Percentiles rank a stretch among this genome's conserved stretches.
phyloP scores from a whole-genome alignment of 2,888 invertebrate species.

The Dione vanillae region DNA sequence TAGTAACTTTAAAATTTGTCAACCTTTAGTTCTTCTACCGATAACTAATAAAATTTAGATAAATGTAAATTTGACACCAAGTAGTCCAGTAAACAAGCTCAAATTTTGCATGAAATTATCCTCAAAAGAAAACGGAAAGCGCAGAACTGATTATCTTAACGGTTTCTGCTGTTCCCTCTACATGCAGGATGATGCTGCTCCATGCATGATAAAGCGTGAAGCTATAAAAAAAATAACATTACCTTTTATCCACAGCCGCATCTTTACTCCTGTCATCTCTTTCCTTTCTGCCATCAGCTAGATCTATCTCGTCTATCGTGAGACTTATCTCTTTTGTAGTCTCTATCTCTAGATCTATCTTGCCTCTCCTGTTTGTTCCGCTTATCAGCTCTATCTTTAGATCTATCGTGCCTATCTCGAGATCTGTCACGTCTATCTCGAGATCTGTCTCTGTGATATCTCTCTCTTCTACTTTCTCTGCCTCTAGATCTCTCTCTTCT shows the following conservation, averaged over 20 bases:
- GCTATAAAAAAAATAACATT: background rate
- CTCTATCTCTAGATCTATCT: slow-evolving; percentile 48
- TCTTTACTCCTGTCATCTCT: slow-evolving; percentile 12
- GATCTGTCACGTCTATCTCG: slow-evolving; percentile 29
- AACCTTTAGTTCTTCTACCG: too few species aligned
- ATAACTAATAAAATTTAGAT: too few species aligned
- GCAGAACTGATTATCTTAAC: too few species aligned
- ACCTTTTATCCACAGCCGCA: background rate
- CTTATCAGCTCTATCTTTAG: slow-evolving; percentile 55
- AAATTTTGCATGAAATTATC: too few species aligned
- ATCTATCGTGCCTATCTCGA: slow-evolving; percentile 51
- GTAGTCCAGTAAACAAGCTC: too few species aligned
- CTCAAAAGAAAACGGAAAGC: too few species aligned
- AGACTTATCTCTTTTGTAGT: slow-evolving; percentile 46
- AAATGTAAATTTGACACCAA: too few species aligned
- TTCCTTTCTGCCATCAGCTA: background rate
- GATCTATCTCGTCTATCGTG: slow-evolving; percentile 41
- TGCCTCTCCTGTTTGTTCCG: slow-evolving; percentile 36
- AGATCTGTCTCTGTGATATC: slow-evolving; percentile 18
- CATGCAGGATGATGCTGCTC: too few species aligned
- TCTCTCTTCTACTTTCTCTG: slow-evolving; percentile 22
- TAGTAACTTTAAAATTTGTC: too few species aligned
- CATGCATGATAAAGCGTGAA: background rate
- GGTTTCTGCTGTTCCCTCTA: too few species aligned
- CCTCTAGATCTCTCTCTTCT: slow-evolving; percentile 36